Evolutionary conservation across 2,888 invertebrate species (phyloP), one percentile per base, ranked within the genome.

Genomic region (Calameuta idolon): DNA sequence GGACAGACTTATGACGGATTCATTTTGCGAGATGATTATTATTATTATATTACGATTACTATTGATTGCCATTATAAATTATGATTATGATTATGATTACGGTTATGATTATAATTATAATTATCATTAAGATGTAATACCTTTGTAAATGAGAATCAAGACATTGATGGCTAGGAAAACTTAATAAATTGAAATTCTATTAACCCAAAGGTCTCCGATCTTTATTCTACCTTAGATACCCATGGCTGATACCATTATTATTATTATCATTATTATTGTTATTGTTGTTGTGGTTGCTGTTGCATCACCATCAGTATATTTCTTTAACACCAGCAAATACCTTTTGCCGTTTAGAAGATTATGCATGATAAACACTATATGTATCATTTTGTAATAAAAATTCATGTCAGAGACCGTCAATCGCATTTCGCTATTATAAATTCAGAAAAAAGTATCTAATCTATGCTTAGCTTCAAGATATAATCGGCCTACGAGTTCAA

Each of bases 161-260:
- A 89, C 88, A 89, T 86, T 86, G 89, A 88, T 85, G 88, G 89
- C 87, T 89, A 89, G 89, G 89, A 84, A 85, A 88, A 88, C 89
- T 89, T 88, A 89, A 89, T 89, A 89, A 89, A 89, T 89, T 89
- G 88, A 89, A 89, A 89, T 89, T 89, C 89, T 89, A 89, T 89
- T 89, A 89, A 89, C 87, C 86, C 83, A 88, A 89, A 87, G n/a
- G 55, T 55, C 23, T 55, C 55, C 55, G 55, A 55, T 55, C 55
- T 55, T 55, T 55, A 23, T 55, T 55, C 55, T 55, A 55, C 55
- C 55, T 23, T 23, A 23, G 2, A 23, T 55, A 55, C 55, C 23
- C 9, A 55, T 55, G 40, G 23, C 1, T 23, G 9, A 55, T 23
- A 55, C 55, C 55, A 23, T 55, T 55, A 0, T 55, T 55, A 5